Evolutionary conservation across 2,888 invertebrate species (phyloP), one percentile per base, ranked within the genome.

Genomic region (Conus canariensis): DNA sequence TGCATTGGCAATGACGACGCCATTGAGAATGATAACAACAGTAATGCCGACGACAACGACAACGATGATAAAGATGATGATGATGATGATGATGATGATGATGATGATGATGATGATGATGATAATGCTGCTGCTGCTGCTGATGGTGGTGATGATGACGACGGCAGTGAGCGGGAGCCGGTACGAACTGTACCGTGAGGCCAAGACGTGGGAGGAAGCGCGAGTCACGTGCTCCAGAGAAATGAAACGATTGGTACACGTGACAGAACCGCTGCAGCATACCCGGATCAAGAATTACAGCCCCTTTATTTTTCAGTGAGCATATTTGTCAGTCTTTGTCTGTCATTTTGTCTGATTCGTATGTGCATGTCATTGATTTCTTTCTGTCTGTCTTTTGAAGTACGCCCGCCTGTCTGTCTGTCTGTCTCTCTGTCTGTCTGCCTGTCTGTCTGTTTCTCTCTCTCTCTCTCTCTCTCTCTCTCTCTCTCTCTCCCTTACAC

Each of bases 211-310:
- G 87, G 30, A 70, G 3, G 87, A 87, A 19, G 87, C 87, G 12
- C 87, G 70, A 4, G 87, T 6, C 67, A 67, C 87, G 87, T 87
- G 87, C n/a, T 45, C 45, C n/a, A 64, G 87, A 30, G 87, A 67
- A 67, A 56, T n/a, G 45, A 67, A 87, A 67, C 67, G 70, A 87
- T 70, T 87, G 87, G 87, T 87, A 5, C 67, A 70, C 45, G 87
- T 87, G 19, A 70, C 67, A 3, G 70, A 56, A n/a, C 9, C 60
- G 5, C 9, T 56, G 45, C 25, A 87, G 45, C 87, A 87, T n/a
- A 70, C 45, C 70, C 30, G 87, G 45, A 87, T 87, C 70, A 30
- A 70, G 56, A 67, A 87, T 25, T 70, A 70, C 67, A 30, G 87
- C 45, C 87, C 70, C 25, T 87, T 12, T 70, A 87, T 87, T 87